Percentiles rank a stretch among this genome's conserved stretches.
These are phyloP conservation scores for Limnephilus auricula DNA, from an alignment of 2,888 invertebrate genomes.

Conservation along the genomic window DNA sequence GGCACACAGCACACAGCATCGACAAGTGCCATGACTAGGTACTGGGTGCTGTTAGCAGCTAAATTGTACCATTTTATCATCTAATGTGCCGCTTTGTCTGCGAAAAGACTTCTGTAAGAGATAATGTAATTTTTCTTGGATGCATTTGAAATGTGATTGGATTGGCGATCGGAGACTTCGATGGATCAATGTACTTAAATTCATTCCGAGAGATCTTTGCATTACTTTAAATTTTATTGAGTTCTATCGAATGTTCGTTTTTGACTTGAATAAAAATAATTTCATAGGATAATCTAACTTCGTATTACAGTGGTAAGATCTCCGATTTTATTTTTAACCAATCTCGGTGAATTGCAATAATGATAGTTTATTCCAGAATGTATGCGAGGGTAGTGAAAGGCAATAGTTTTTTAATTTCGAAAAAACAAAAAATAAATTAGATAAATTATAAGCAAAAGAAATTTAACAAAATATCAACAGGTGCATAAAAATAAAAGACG, in stretches of 20 bases:
- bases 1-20: background rate
- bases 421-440: too few species aligned
- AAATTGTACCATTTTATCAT: slow-evolving; percentile 17
- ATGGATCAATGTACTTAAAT: background rate
- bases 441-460: too few species aligned
- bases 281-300: background rate
- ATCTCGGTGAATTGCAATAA: background rate
- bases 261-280: background rate
- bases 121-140: background rate
- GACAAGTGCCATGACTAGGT: background rate
- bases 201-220: background rate
- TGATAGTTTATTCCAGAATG: too few species aligned
- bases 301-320: background rate
- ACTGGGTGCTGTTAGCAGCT: background rate
- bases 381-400: too few species aligned
- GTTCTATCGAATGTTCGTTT: background rate
- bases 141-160: slow-evolving; percentile 10
- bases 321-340: background rate
- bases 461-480: too few species aligned
- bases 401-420: too few species aligned
- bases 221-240: background rate
- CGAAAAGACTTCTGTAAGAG: background rate
- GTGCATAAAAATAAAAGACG: too few species aligned
- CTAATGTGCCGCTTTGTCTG: slow-evolving; percentile 12
- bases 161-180: background rate